Evolutionary conservation across 1,140 invertebrate genomes (phyloP), one percentile per base, ranked within the genome.

Genomic region (Dinoponera quadriceps): DNA sequence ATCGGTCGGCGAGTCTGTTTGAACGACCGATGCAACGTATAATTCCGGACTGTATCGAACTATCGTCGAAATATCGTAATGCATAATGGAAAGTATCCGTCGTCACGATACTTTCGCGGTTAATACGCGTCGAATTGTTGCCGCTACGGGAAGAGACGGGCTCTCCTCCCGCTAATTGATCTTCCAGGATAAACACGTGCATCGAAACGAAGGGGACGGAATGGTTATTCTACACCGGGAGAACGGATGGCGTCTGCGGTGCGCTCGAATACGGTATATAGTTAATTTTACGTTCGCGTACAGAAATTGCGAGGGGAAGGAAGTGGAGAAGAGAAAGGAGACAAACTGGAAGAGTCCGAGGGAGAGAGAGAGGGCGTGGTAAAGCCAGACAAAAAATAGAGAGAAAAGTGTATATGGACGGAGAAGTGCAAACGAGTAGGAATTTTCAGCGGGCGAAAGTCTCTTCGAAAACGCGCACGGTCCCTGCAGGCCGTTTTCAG

Each of bases 401-500:
- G 62, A 60, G 82, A 85, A 78, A 57, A 68, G 44, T 57, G 65
- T 77, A 68, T 72, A 65, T 82, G 77, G 59, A 77, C 27, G 75
- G 73, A 85, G 80, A 74, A 88, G 84, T 83, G 74, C 83, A 85
- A 85, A 88, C 77, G 84, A 88, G 84, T 85, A 83, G 86, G 75
- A 88, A 88, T 88, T 88, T 88, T 88, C 84, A 88, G 33, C 73
- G 84, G 27, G 66, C 69, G 51, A 57, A 77, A 82, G 87, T 88
- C 87, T 85, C 84, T 88, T 88, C 86, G 84, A 88, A 88, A 88
- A 88, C 85, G 84, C 83, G 84, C 86, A 51, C 57, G 74, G 84
- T 88, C 83, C 74, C 86, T 88, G 80, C 69, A 88, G 86, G 86
- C 78, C 86, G 84, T 88, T 88, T 88, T 88, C 84, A 83, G 84